These are phyloP conservation scores for Hippocampus barbouri DNA, from an alignment of 2,113 vertebrate species.

Conservation along the genomic window DNA sequence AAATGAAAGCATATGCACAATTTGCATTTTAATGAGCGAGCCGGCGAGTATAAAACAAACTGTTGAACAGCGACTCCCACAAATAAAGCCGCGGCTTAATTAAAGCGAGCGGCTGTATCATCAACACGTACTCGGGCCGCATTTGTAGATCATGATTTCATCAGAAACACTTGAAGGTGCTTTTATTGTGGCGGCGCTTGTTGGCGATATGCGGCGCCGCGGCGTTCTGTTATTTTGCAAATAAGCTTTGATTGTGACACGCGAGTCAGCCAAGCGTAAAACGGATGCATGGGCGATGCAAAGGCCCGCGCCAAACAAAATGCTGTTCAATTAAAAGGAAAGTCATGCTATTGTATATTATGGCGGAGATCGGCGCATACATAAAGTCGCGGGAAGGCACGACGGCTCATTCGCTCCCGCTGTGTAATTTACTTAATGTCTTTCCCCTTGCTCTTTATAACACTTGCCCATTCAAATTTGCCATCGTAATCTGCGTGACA, in stretches of 20 bases:
- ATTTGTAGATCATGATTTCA: slow-evolving; percentile 20
- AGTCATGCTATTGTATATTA: slow-evolving; percentile 69
- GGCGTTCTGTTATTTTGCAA: slow-evolving; percentile 43
- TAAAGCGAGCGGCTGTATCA: slow-evolving; percentile 43
- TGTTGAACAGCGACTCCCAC: slow-evolving; percentile 45
- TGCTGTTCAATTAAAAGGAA: slow-evolving; percentile 74
- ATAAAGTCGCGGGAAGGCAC: slow-evolving; percentile 66
- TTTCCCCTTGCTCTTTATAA: slow-evolving; percentile 81
- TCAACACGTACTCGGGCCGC: slow-evolving; percentile 29
- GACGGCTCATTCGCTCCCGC: slow-evolving; percentile 68
- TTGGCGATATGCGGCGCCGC: slow-evolving; percentile 8
- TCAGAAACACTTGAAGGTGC: slow-evolving; percentile 6
- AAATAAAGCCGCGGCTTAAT: slow-evolving; percentile 40
- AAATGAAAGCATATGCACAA: slow-evolving; percentile 74
- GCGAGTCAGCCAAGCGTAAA: slow-evolving; percentile 65
- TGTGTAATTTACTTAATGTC: slow-evolving; percentile 76
- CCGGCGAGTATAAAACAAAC: slow-evolving; percentile 66
- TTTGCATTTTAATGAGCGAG: slow-evolving; percentile 75
- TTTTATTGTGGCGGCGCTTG: background rate
- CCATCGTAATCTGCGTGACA: slow-evolving; percentile 92
- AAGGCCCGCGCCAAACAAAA: slow-evolving; percentile 66
- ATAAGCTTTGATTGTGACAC: slow-evolving; percentile 66
- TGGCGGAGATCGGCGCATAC: slow-evolving; percentile 69
- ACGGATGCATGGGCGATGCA: slow-evolving; percentile 66
- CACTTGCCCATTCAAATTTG: slow-evolving; percentile 79